These are phyloP conservation scores for Pseudonaja textilis DNA, from an alignment of 2,113 vertebrate genomes.

Conservation along the genomic window DNA sequence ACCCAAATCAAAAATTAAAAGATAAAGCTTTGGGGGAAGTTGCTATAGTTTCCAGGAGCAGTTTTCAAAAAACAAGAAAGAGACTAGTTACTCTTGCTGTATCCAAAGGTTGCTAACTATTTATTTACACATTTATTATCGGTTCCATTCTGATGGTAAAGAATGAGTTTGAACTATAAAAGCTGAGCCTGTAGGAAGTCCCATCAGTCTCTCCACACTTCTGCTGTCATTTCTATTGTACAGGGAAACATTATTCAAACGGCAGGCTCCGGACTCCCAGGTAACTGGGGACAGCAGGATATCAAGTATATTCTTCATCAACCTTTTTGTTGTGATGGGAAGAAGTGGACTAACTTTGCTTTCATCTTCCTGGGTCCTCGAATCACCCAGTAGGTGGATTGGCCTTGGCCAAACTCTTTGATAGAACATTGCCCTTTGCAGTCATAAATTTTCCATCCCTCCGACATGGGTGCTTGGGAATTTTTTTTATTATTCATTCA, in stretches of 20 bases:
- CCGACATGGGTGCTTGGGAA: slow-evolving; percentile 60
- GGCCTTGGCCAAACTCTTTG: slow-evolving; percentile 70
- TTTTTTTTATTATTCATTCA: slow-evolving; percentile 11
- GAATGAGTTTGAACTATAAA: slow-evolving; percentile 75
- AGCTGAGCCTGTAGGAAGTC: slow-evolving; percentile 78
- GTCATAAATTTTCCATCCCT: slow-evolving; percentile 75
- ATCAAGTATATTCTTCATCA: slow-evolving; percentile 78
- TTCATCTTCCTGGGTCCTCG: slow-evolving; percentile 78
- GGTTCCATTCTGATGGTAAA: slow-evolving; percentile 69
- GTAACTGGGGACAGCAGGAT: slow-evolving; percentile 86
- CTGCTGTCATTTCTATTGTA: slow-evolving; percentile 95
- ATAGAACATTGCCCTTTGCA: slow-evolving; percentile 64
- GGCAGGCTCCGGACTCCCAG: slow-evolving; percentile 86
- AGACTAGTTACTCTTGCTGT: slow-evolving; percentile 62
- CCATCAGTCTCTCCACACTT: slow-evolving; percentile 99
- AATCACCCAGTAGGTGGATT: slow-evolving; percentile 77
- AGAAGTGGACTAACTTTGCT: slow-evolving; percentile 80
- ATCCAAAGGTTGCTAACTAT: slow-evolving; percentile 70
- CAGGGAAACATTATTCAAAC: slow-evolving; percentile 83
- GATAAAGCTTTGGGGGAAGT: neutral
- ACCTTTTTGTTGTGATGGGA: slow-evolving; percentile 82
- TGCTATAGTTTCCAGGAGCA: slow-evolving; percentile 20
- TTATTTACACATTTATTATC: slow-evolving; percentile 77
- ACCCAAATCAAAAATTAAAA: neutral
- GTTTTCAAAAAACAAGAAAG: slow-evolving; percentile 59